Conservation (phyloP, 2,113 vertebrate species). For the Pomatorhinus ruficollis region DNA sequence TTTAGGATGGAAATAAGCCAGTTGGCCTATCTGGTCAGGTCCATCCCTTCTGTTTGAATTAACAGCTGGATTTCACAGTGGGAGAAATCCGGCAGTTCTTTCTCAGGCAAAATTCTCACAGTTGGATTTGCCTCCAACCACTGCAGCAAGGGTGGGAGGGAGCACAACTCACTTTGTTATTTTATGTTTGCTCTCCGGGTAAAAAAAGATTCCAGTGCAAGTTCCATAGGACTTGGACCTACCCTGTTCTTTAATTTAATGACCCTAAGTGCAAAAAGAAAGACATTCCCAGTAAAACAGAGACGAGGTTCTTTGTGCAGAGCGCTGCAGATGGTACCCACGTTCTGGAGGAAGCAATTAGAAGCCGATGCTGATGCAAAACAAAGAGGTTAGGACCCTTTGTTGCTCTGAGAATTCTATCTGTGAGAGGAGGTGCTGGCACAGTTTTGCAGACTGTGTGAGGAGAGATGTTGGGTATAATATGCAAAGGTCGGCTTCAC, state of each 20-base stretch:
- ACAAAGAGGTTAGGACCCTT: neutral
- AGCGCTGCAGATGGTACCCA: neutral
- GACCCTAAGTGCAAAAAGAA: neutral
- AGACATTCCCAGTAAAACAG: neutral
- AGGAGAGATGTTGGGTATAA: neutral
- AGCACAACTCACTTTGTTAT: slow-evolving; percentile 64
- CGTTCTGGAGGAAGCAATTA: neutral
- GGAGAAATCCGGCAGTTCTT: slow-evolving; percentile 66
- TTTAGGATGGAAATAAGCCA: slow-evolving; percentile 56
- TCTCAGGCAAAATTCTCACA: slow-evolving; percentile 64
- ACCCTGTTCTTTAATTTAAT: slow-evolving; percentile 51
- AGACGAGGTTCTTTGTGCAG: neutral
- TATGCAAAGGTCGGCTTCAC: neutral
- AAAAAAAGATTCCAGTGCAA: slow-evolving; percentile 12
- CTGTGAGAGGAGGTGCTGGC: neutral
- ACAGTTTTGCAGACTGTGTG: neutral
- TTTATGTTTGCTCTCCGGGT: slow-evolving; percentile 53
- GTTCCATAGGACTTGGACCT: slow-evolving; percentile 39
- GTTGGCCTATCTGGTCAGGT: slow-evolving; percentile 66
- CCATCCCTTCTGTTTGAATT: slow-evolving; percentile 69
- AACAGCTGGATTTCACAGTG: slow-evolving; percentile 66
- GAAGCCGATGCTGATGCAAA: neutral
- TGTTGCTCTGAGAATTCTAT: neutral
- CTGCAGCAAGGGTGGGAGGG: slow-evolving; percentile 40
- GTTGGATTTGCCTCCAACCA: slow-evolving; percentile 55